A percentile compares a stretch with the other conserved stretches of the same genome.
These are phyloP conservation scores for Neolamprologus tretocephalus DNA, from an alignment of 2,113 vertebrate genomes.

Conservation along the genomic window DNA sequence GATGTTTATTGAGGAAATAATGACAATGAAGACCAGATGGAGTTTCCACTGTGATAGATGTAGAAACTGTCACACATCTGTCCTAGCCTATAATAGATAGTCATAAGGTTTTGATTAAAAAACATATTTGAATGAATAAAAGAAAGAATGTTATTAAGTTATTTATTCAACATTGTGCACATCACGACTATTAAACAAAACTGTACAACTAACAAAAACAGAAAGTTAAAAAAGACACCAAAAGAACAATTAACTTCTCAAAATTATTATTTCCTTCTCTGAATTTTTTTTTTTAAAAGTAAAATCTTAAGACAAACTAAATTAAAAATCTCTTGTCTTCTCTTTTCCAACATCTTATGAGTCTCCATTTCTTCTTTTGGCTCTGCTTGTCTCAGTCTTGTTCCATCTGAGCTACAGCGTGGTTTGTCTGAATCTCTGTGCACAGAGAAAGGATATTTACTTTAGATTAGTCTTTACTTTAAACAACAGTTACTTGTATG, in stretches of 20 bases:
- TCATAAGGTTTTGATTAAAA: rapidly evolving
- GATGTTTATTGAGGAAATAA: not conserved
- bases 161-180: not conserved
- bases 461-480: not conserved
- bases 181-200: rapidly evolving
- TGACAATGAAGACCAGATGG: rapidly evolving
- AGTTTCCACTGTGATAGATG: rapidly evolving
- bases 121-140: not conserved
- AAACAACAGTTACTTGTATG: rapidly evolving
- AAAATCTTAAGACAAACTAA: not conserved
- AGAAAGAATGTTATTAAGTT: rapidly evolving
- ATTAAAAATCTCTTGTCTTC: too few species aligned
- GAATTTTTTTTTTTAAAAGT: rapidly evolving
- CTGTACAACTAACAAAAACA: not conserved
- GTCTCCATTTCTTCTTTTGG: not conserved
- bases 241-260: not conserved
- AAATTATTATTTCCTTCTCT: rapidly evolving
- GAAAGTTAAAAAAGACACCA: not conserved
- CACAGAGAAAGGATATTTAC: not conserved
- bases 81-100: rapidly evolving
- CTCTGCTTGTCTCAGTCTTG: not conserved
- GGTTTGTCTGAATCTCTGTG: not conserved
- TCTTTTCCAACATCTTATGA: not conserved
- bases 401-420: rapidly evolving
- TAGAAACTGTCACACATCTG: rapidly evolving